Evolutionary conservation across 2,797 vertebrate genomes (phyloP).

Genomic region (Argyrosomus regius): DNA sequence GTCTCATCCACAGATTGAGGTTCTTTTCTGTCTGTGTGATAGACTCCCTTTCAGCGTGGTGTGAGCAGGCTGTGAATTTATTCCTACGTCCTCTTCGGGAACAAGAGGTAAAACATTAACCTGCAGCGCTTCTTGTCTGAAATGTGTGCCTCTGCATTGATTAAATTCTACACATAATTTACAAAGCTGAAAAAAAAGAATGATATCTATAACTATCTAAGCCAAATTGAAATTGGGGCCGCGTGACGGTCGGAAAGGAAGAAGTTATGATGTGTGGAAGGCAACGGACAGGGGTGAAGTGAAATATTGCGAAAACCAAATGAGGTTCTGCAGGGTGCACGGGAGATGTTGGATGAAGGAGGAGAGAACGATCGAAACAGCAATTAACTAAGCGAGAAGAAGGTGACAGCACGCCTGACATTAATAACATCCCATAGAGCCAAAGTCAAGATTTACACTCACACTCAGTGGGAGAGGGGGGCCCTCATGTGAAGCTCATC

Average conservation of each 20-base stretch:
- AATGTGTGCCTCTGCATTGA: conserved; percentile 40
- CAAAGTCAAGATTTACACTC: conserved; percentile 83
- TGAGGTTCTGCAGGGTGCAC: conserved; percentile 68
- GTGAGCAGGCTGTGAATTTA: conserved; percentile 26
- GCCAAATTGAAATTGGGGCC: conserved; percentile 64
- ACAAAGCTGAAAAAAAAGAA: conserved; percentile 35
- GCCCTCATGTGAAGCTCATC: conserved; percentile 70
- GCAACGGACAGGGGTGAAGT: conserved; percentile 62
- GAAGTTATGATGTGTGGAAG: conserved; percentile 62
- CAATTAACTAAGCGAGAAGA: conserved; percentile 80
- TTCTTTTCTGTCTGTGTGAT: conserved; percentile 13
- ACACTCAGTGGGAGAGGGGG: conserved; percentile 47
- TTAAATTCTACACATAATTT: conserved; percentile 58
- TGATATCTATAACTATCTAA: conserved; percentile 46
- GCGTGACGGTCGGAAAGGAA: neutral
- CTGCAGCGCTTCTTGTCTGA: conserved; percentile 31
- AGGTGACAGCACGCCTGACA: conserved; percentile 74
- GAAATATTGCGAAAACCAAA: conserved; percentile 76
- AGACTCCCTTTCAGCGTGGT: conserved; percentile 33
- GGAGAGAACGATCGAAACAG: conserved; percentile 69
- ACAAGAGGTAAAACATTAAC: conserved; percentile 51
- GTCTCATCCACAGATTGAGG: conserved; percentile 48
- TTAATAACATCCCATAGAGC: conserved; percentile 82
- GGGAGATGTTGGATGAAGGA: conserved; percentile 60
- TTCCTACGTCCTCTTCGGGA: conserved; percentile 23